phyloP scores from a whole-genome alignment of 1,140 invertebrate genomes.

The Caenorhabditis briggsae region DNA sequence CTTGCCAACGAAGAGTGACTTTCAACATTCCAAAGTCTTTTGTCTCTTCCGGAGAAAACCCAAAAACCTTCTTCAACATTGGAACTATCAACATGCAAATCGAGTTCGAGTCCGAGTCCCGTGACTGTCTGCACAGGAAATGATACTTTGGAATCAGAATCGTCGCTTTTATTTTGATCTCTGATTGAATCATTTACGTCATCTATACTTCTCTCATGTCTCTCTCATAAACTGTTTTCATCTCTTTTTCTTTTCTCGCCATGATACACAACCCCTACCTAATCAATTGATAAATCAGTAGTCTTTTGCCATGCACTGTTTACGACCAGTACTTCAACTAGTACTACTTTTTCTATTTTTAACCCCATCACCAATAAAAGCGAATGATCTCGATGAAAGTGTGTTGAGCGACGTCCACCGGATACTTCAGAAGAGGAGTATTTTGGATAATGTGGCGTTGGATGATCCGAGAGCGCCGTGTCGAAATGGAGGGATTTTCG shows the following conservation, averaged over 20 bases:
- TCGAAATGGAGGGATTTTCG: slow-evolving; percentile 58
- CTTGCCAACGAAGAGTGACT: slow-evolving; percentile 46
- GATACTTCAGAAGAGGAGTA: slow-evolving; percentile 47
- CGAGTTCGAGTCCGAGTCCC: slow-evolving; percentile 63
- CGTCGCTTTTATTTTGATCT: not conserved
- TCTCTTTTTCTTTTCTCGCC: not conserved
- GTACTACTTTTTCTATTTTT: not conserved
- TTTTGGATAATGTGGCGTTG: slow-evolving; percentile 34
- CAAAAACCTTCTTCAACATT: slow-evolving; percentile 62
- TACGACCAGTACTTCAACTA: not conserved
- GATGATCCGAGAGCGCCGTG: slow-evolving; percentile 41
- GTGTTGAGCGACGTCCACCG: slow-evolving; percentile 18
- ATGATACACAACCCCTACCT: not conserved
- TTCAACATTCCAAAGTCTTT: slow-evolving; percentile 52
- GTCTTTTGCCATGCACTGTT: not conserved
- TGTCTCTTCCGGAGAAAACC: slow-evolving; percentile 60
- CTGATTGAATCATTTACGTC: slow-evolving; percentile 44
- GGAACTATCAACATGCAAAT: slow-evolving; percentile 66
- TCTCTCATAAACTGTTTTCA: not conserved
- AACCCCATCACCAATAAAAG: not conserved
- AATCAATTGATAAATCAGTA: slow-evolving; percentile 39
- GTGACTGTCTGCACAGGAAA: slow-evolving; percentile 64
- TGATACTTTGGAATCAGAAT: not conserved
- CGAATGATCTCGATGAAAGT: not conserved
- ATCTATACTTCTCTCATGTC: not conserved